Evolutionary conservation across 2,797 vertebrate species (phyloP).

Genomic region (Artibeus lituratus): DNA sequence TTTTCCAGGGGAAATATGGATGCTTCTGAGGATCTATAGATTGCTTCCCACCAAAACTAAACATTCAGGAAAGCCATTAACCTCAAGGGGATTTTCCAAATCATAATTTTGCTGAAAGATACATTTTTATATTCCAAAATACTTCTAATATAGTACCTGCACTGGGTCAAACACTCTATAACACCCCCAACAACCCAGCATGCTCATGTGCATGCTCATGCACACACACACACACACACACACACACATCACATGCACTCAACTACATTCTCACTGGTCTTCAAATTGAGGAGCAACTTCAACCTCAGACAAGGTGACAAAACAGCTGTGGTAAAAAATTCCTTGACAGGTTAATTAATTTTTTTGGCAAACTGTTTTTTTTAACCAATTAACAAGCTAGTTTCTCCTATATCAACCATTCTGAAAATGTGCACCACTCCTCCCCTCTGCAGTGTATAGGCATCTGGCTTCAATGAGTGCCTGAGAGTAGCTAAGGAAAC

Average conservation of each 20-base stretch:
- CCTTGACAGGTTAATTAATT: not conserved
- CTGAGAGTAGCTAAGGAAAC: not conserved
- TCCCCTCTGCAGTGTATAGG: not conserved
- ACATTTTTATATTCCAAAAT: not conserved
- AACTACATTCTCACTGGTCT: not conserved
- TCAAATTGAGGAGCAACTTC: not conserved
- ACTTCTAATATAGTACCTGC: not conserved
- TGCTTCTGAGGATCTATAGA: not conserved
- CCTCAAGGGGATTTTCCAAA: not conserved
- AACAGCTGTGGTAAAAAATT: not conserved
- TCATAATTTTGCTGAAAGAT: not conserved
- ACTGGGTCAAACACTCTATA: not conserved
- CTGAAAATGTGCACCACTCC: not conserved
- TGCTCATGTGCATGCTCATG: not conserved
- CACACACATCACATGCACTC: not conserved
- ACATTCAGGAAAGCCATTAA: not conserved
- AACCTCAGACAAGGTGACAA: not conserved
- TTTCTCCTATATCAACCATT: not conserved
- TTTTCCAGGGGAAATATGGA: not conserved
- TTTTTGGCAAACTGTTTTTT: not conserved
- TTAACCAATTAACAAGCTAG: not conserved
- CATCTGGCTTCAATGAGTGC: not conserved
- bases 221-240: not conserved
- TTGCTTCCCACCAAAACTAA: not conserved
- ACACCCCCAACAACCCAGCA: not conserved